Base-by-base conservation (phyloP, 2,888 invertebrate species). In the Noctua comes region DNA sequence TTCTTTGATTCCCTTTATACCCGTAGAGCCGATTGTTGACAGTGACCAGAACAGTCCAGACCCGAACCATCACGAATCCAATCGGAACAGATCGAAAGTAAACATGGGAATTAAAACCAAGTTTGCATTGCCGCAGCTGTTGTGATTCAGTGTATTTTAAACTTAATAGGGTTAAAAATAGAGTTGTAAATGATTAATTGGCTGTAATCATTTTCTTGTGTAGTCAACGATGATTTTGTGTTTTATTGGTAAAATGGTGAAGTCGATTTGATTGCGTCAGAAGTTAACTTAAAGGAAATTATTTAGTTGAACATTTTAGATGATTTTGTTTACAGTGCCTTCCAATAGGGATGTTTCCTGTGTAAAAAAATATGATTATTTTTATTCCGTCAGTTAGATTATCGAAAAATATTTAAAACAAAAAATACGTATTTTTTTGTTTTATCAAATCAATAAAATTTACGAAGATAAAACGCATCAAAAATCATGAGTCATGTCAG, bases 61-160 rank as follows among this genome's bases (percentile, higher is more conserved):
- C 7, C 36, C 18, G 8, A 64, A 76, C 65, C 69, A 65, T 83
- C 79, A 75, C 75, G 74, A 75, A 74, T 86, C 72, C 80, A 79
- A 83, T 80, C 62, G 77, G 62, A 73, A 71, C 72, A 76, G 87
- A 86, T 88, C 68, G 87, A 85, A 82, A 79, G 79, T 77, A 88
- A 88, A 86, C 77, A 88, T n/a, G 2, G 57, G 68, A 75, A 77
- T 86, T 68, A 80, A 83, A 86, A 79, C 68, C 40, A n/a, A 31
- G 73, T 68, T 80, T 80, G 80, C 79, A 74, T 73, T 59, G 24
- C 10, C 21, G n/a, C 79, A 59, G 76, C 68, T 75, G 74, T 66
- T 59, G 11, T 8, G 8, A 11, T n/a, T 31, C 68, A 72, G 40
- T 79, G 76, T 16, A 76, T 73, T 84, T 54, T 79, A 59, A 68